phyloP scores from a whole-genome alignment of 2,113 vertebrate species.

The Bambusicola thoracicus region DNA sequence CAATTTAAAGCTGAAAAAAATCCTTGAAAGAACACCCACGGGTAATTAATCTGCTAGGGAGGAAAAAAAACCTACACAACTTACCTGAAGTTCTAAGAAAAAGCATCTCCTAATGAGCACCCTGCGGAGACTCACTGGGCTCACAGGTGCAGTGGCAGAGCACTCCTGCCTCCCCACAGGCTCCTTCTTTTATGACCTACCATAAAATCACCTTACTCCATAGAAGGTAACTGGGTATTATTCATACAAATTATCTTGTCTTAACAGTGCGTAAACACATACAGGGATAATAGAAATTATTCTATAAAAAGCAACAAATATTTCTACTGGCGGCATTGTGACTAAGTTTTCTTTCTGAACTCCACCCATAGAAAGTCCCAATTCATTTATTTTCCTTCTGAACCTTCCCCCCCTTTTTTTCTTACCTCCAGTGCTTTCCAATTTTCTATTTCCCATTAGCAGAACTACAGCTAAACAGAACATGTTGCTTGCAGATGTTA shows the following conservation, averaged over 20 bases:
- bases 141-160: background rate
- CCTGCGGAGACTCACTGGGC: background rate
- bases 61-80: background rate
- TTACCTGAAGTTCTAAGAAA: conserved; percentile 28
- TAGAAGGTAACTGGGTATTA: background rate
- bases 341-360: background rate
- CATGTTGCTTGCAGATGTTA: background rate
- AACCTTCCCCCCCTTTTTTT: background rate
- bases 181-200: conserved; percentile 28
- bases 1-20: background rate
- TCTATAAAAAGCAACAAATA: conserved; percentile 20
- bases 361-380: background rate
- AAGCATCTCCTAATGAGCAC: background rate
- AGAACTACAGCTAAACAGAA: background rate
- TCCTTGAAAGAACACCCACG: background rate
- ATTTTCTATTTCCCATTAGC: background rate
- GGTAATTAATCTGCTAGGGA: background rate
- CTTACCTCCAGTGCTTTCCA: background rate
- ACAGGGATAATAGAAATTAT: background rate
- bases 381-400: background rate
- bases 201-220: background rate
- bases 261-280: background rate
- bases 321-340: background rate
- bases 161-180: background rate
- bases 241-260: conserved; percentile 15